Evolutionary conservation across 2,797 vertebrate species (phyloP), one percentile per base, ranked within the genome.

Genomic region (Urophycis tenuis): DNA sequence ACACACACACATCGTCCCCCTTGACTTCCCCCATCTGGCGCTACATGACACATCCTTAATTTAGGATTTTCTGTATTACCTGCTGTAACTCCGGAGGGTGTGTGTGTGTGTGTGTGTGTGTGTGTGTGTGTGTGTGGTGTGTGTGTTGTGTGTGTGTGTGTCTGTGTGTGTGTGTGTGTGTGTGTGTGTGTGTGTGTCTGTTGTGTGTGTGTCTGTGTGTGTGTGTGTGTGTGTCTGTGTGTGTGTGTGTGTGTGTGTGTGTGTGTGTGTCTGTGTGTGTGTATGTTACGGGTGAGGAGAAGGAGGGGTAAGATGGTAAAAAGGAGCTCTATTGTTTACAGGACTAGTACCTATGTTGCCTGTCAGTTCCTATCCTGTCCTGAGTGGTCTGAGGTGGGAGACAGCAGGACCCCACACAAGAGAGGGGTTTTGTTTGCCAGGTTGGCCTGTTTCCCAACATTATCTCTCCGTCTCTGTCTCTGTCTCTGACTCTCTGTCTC

Each of bases 361-460:
- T 84, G 88, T 88, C 88, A 90, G 84, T 90, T 88, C 76, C 75
- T 82, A 84, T 89, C 87, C 82, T 75, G 75, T 88, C 78, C 88
- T 82, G 75, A 81, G 69, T 30, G 74, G 78, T 81, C 78, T 41
- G 32, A 71, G 67, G 60, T 19, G 77, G 67, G 79, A 71, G 78
- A 49, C 8, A 71, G 53, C 75, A 69, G 73, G 32, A 60, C 5
- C 25, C 33, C 76, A 29, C 75, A 85, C 83, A 91, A 17, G 85
- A 87, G 84, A 81, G 81, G 79, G 73, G 83, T 88, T 91, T 90
- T 91, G 89, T 92, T 88, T 81, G 74, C 33, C 19, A 82, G 80
- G 77, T 76, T 75, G 83, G 53, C 53, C 53, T 60, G 53, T 60
- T 60, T 60, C 53, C 53, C 53, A 60, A 25, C 53, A 60, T 60